Evolutionary conservation across 2,113 vertebrate species (phyloP), one percentile per base, ranked within the genome.

Genomic region (Eulacestoma nigropectus): DNA sequence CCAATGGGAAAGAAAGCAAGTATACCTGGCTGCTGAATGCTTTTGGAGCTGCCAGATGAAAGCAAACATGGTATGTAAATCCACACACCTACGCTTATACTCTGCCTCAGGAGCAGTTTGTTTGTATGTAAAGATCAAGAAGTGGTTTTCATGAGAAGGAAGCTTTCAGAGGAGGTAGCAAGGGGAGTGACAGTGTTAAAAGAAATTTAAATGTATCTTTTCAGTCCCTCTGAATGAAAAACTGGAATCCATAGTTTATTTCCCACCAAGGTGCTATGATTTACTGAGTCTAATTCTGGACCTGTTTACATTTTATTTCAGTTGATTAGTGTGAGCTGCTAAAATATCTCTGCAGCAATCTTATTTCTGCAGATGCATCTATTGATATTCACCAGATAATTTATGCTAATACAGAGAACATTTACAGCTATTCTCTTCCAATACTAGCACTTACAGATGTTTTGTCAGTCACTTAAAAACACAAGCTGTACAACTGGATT

Each of bases 291-390:
- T 91, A 72, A 67, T 94, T 89, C 67, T 89, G 62, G 39, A 93
- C 57, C 10, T 77, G 73, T 81, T 96, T 68, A 64, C 57, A 25
- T 49, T 89, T 91, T 62, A 53, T 86, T 89, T 75, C 8, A 59
- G 70, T 79, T 89, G 86, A 87, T 95, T 82, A 78, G 21, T 52
- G 7, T 76, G 37, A 95, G 60, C 37, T 49, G 22, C 75, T 82
- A 47, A 92, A 96, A 35, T 87, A 44, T 83, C 87, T 87, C 74
- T 78, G 75, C 87, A 93, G 52, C 49, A 91, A 21, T 30, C 49
- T 95, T 56, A 89, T 79, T 97, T 92, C 39, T 96, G 68, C 55
- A 89, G 91, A 91, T 80, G 46, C 47, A 44, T 95, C 94, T 35
- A 47, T 62, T 89, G 76, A 78, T 85, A 83, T 92, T 93, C 50